Conservation (phyloP, 1,140 invertebrate species). For the Medauroidea extradentata region DNA sequence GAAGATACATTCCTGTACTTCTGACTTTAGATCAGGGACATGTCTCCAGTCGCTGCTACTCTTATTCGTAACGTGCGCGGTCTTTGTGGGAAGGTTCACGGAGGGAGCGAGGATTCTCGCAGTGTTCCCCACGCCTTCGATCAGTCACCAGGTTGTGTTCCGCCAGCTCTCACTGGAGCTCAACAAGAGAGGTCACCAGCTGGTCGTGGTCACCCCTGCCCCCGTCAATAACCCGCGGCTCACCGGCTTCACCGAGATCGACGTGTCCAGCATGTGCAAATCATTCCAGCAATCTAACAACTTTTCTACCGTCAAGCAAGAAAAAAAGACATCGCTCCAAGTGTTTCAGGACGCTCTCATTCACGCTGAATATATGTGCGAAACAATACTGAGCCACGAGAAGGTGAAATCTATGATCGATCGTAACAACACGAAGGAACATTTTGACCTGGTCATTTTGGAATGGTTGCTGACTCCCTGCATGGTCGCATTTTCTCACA, state of each 20-base stretch:
- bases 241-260: conserved; percentile 49
- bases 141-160: no score
- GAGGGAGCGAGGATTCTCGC: conserved; percentile 26
- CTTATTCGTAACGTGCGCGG: no score
- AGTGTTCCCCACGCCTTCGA: conserved; percentile 45
- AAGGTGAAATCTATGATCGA: conserved; percentile 2
- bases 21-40: no score
- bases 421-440: not conserved
- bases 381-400: not conserved
- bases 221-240: conserved; percentile 40
- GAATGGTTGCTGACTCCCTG: not conserved
- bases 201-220: conserved; percentile 51
- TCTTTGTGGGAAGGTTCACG: no score
- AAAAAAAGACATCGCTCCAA: not conserved
- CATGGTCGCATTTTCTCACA: not conserved
- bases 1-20: no score
- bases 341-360: not conserved
- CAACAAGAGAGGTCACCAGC: conserved; percentile 49
- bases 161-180: conserved; percentile 49
- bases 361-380: not conserved
- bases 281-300: not conserved
- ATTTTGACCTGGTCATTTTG: conserved; percentile 6
- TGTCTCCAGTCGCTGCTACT: no score
- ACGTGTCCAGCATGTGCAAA: conserved; percentile 1
- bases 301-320: not conserved